These are phyloP conservation scores for Bursaphelenchus okinawaensis DNA, from an alignment of 2,888 invertebrate genomes.

Conservation along the genomic window DNA sequence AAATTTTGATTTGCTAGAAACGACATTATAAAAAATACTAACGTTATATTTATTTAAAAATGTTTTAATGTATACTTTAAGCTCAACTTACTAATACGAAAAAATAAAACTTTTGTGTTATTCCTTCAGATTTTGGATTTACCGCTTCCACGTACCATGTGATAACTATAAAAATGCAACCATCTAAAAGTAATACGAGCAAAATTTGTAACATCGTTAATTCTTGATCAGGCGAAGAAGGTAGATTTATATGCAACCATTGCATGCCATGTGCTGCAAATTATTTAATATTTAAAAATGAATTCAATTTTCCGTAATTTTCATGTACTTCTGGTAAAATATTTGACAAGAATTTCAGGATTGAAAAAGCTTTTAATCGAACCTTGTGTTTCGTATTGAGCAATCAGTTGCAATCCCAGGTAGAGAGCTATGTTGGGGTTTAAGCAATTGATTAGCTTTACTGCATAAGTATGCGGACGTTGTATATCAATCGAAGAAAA, in stretches of 20 bases:
- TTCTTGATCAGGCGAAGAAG: conserved; percentile 37
- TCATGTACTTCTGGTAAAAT: too few species aligned
- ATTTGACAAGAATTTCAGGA: too few species aligned
- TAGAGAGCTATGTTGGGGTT: conserved; percentile 46
- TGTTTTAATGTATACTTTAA: not conserved
- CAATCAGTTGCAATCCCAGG: conserved; percentile 38
- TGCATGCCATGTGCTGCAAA: conserved; percentile 37
- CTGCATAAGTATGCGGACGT: conserved; percentile 28
- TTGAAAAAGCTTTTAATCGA: too few species aligned
- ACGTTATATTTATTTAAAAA: not conserved
- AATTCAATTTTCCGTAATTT: not conserved
- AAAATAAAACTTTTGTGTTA: conserved; percentile 74
- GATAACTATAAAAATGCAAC: conserved; percentile 68
- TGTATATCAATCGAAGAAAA: conserved; percentile 35
- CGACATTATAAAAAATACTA: not conserved
- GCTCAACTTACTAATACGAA: conserved; percentile 65
- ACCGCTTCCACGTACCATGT: conserved; percentile 81
- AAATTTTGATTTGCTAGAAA: too few species aligned
- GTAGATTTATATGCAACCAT: conserved; percentile 33
- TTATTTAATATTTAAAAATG: not conserved
- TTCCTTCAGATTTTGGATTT: conserved; percentile 77
- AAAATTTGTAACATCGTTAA: conserved; percentile 41
- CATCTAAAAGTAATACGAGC: conserved; percentile 39
- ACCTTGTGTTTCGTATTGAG: conserved; percentile 46
- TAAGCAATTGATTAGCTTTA: conserved; percentile 40